Evolutionary conservation across 1,140 invertebrate species (phyloP), one percentile per base, ranked within the genome.

Genomic region (Cepaea nemoralis): DNA sequence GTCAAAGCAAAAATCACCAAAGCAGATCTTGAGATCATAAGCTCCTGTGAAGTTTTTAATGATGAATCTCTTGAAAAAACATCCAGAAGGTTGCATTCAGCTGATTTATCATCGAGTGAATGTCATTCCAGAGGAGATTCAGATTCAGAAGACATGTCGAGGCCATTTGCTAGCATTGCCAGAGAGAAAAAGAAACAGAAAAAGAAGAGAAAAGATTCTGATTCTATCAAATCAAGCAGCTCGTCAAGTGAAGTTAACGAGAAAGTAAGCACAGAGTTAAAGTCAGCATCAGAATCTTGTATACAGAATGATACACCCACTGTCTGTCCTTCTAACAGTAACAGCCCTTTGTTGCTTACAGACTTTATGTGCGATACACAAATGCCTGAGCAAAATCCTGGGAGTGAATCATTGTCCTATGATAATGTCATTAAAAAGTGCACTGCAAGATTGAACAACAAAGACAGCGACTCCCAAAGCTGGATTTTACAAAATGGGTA

Each of bases 1-100:
- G n/a, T 16, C 3, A 77, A 77, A 24, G n/a, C 66, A 39, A 55
- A 33, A 39, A 76, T 76, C 59, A 39, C 75, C n/a, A 77, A 77
- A 77, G 50, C 75, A 24, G 75, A 77, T 63, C n/a, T 77, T 39
- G 75, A 77, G 39, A 63, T 77, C 27, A 77, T 77, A 27, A 77
- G 27, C 1, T 63, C 75, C 16, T 1, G 35, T 70, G 35, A 70
- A 24, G 19, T 24, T 70, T 19, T 70, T 10, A 5, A 70, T 19
- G 69, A 70, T 39, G 69, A 70, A 42, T 39, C 69, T 40, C 35
- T 6, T 31, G 59, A 31, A 31, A 63, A 42, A 39, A 40, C 27
- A n/a, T 70, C 69, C 10, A 39, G 5, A 39, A 70, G 40, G 1
- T 12, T 40, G 12, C 39, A 42, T 70, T 70, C 69, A 22, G 22